Base-by-base conservation (phyloP, 2,888 invertebrate species). In the Archips crataeganus region DNA sequence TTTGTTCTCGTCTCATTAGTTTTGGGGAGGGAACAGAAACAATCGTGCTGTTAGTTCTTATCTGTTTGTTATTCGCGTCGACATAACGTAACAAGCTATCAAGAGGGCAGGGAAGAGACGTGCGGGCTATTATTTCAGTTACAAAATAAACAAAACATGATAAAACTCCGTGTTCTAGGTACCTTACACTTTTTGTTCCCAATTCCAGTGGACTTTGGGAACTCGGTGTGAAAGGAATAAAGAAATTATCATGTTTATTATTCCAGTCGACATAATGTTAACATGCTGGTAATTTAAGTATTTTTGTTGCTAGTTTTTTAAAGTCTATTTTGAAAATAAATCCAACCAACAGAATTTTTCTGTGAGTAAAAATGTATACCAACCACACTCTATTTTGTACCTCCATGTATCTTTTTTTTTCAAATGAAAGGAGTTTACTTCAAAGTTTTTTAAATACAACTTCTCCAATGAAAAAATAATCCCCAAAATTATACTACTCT, bases 81-180 rank as follows among this genome's bases (percentile, higher is more conserved):
- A 70, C 63, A 39, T 39, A 60, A 47, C 60, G 60, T 71, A 65
- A 65, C 60, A 71, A 71, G 49, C 64, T 60, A 65, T 70, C 64
- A 70, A 57, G n/a, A 3, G 59, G 9, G 32, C 51, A 71, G 71
- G 39, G 59, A 13, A 3, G 70, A 36, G 64, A 45, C 57, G 32
- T 10, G 57, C 11, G 23, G 1, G 32, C 9, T 57, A 23, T 23
- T 32, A 6, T 54, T 32, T 32, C 11, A 32, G 5, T 32, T 32
- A n/a, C 2, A 11, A 3, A 11, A 49, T 8, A n/a, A n/a, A 13
- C 11, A n/a, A 49, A 49, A 49, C 49, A 6, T 49, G 4, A n/a
- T 49, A n/a, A 49, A 13, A 49, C 8, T 6, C 11, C 4, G 4
- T 49, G 1, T 49, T 49, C 5, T 49, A 9, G 9, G 3, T 3